A percentile compares a stretch with the other conserved stretches of the same genome.
phyloP scores from a whole-genome alignment of 1,140 invertebrate species.

The Platyscapa corneri region DNA sequence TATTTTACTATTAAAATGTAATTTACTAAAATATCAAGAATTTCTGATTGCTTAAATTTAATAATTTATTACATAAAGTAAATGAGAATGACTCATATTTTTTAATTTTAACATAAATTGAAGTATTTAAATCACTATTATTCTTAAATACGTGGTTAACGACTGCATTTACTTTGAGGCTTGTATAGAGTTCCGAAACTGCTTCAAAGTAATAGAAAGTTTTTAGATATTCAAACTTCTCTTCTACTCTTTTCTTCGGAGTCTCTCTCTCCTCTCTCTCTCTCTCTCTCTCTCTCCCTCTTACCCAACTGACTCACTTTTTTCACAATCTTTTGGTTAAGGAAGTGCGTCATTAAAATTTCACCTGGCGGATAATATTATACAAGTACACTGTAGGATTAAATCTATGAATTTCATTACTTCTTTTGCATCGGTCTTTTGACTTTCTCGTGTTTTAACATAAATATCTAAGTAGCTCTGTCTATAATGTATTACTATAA shows the following conservation, averaged over 20 bases:
- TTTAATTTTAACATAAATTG: constrained; percentile 28
- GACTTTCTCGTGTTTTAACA: constrained; percentile 23
- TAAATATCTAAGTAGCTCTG: constrained; percentile 24
- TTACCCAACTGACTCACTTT: background rate
- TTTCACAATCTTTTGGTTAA: constrained; percentile 29
- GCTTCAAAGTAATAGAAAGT: constrained; percentile 46
- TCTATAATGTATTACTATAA: constrained; percentile 13
- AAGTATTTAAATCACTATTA: constrained; percentile 23
- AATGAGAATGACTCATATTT: background rate
- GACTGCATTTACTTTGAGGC: constrained; percentile 36
- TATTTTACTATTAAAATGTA: too few relatives aligned
- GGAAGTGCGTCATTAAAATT: constrained; percentile 48
- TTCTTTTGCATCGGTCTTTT: constrained; percentile 29
- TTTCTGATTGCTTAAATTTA: too few relatives aligned
- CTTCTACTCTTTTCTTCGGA: background rate
- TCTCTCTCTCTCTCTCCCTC: background rate
- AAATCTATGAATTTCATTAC: constrained; percentile 47
- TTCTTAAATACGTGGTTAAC: constrained; percentile 21
- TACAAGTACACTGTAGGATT: constrained; percentile 33
- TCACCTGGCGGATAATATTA: constrained; percentile 24
- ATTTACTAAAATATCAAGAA: too few relatives aligned
- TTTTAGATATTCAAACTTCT: constrained; percentile 47
- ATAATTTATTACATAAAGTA: background rate
- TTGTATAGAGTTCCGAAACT: constrained; percentile 36
- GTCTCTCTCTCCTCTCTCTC: background rate